phyloP scores from a whole-genome alignment of 2,888 invertebrate genomes.

The Adelognathus sp. region DNA sequence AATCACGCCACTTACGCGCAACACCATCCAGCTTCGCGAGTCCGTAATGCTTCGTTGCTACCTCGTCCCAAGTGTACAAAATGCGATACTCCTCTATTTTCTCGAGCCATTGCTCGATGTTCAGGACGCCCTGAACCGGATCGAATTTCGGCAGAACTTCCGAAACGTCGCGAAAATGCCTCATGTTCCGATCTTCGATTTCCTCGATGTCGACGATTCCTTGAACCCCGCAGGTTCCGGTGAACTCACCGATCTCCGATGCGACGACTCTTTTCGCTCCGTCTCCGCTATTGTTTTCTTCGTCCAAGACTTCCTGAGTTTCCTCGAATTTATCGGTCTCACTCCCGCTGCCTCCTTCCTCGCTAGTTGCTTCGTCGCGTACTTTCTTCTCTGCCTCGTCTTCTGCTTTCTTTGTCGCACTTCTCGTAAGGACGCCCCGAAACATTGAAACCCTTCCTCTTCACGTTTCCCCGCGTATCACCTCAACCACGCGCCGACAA shows the following conservation, averaged over 20 bases:
- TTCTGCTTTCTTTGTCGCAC: not conserved
- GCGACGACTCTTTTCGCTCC: not conserved
- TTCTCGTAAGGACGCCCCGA: not conserved
- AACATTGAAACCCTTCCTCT: not conserved
- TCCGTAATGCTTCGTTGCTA: slow-evolving; percentile 58
- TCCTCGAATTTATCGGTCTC: not conserved
- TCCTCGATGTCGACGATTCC: not conserved
- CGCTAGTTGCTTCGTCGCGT: not conserved
- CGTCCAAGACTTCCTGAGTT: not conserved
- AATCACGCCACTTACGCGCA: slow-evolving; percentile 45
- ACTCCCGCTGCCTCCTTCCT: not conserved
- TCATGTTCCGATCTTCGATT: not conserved
- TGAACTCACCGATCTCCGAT: not conserved
- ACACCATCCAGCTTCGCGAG: slow-evolving; percentile 57
- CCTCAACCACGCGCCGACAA: not conserved
- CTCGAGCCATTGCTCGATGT: slow-evolving; percentile 29
- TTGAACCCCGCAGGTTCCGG: not conserved
- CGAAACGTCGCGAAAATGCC: slow-evolving; percentile 30
- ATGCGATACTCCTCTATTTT: slow-evolving; percentile 41
- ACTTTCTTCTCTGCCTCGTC: not conserved
- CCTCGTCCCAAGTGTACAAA: slow-evolving; percentile 38
- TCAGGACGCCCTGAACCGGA: slow-evolving; percentile 14
- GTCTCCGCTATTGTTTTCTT: not conserved
- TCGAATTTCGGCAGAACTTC: slow-evolving; percentile 46
- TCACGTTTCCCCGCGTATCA: not conserved